Base-by-base conservation (phyloP, 1,140 invertebrate species). In the Drosophila saltans region DNA sequence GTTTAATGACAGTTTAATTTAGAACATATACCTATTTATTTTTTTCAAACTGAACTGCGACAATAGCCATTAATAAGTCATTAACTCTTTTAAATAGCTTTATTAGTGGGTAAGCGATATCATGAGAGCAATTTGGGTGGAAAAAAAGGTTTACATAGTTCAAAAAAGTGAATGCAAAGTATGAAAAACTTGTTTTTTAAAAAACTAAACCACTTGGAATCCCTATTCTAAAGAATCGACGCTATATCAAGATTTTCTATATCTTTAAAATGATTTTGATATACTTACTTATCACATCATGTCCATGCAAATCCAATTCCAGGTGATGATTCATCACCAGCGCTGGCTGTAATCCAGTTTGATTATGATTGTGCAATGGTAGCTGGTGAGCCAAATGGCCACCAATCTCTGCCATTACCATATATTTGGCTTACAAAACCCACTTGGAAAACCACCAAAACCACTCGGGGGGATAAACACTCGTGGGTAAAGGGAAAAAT, bases 391-490 rank as follows among this genome's bases (percentile, higher is more conserved):
- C 93, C 92, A 93, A 93, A 93, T 93, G 93, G 92, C 93, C 93
- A 92, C 93, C 93, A 86, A 92, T 92, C 93, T 94, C 93, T 93
- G 93, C 93, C 93, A 94, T 94, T 93, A 94, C 93, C 93, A 94
- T 94, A 93, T 91, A 92, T 92, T 92, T 90, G 83, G 88, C 81
- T 92, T 90, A 88, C 78, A 78, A 72, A 89, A 71, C 80, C 72
- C 71, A 52, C 45, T 52, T 21, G 45, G 21, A 52, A 43, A 52
- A 52, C 45, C 45, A 52, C 45, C 45, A 24, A 52, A 52, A 52
- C 45, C 45, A 52, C 45, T 26, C 7, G 45, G 45, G 45, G 21
- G 64, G 79, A 59, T 70, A 85, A 77, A 74, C 81, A 84, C 78
- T 78, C 78, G 72, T 55, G 69, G 61, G 69, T 30, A 55, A 30